Percentiles rank a stretch among this genome's conserved stretches.
phyloP scores from a whole-genome alignment of 2,113 vertebrate genomes.

The Heterochromis multidens region DNA sequence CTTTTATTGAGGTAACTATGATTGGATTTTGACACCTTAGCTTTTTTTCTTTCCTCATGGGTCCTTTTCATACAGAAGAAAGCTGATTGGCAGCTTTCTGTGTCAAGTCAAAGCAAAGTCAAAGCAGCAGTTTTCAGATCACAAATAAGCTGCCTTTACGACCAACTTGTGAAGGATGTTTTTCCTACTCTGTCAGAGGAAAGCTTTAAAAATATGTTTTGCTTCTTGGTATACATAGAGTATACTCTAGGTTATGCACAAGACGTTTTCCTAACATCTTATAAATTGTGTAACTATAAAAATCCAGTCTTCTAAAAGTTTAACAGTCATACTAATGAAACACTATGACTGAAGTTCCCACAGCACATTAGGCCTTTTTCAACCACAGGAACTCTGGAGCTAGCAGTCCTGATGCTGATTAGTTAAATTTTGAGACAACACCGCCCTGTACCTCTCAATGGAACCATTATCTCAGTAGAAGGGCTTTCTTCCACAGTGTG shows the following conservation, averaged over 20 bases:
- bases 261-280: not conserved
- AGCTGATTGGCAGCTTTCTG: conserved; percentile 22
- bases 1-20: not conserved
- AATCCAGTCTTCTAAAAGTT: not conserved
- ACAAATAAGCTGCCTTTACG: conserved; percentile 2
- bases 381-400: not conserved
- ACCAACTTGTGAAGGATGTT: not conserved
- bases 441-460: not conserved
- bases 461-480: not conserved
- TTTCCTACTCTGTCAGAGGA: not conserved
- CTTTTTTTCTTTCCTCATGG: conserved; percentile 7
- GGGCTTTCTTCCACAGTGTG: too few species aligned
- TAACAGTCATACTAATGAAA: not conserved
- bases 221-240: not conserved
- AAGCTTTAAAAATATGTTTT: not conserved
- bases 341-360: not conserved
- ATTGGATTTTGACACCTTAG: not conserved
- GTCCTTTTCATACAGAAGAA: not conserved
- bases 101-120: conserved; percentile 12
- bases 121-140: conserved; percentile 11
- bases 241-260: not conserved
- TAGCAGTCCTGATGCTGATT: not conserved
- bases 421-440: not conserved
- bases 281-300: not conserved
- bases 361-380: not conserved